Conservation (phyloP, 2,797 vertebrate genomes). For the Lithobates sylvaticus region DNA sequence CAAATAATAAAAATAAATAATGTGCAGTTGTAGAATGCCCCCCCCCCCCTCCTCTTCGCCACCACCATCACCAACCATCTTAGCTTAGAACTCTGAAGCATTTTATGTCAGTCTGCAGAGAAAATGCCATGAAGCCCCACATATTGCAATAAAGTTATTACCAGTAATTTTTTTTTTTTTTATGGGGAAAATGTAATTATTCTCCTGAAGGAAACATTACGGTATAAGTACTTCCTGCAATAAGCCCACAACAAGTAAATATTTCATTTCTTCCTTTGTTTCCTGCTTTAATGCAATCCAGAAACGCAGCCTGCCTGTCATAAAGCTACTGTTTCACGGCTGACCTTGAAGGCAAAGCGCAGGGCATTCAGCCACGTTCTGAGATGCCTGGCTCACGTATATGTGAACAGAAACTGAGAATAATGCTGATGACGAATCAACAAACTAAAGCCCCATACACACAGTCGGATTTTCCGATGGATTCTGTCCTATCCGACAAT, state of each 20-base stretch:
- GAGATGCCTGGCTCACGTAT: background rate
- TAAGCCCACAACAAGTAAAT: constrained; percentile 37
- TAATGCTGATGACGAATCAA: background rate
- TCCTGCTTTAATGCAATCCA: constrained; percentile 35
- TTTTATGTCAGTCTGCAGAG: background rate
- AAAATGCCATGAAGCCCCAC: background rate
- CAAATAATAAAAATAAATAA: too few species aligned
- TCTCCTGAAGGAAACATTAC: constrained; percentile 35
- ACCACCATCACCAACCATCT: too few species aligned
- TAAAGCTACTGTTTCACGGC: background rate
- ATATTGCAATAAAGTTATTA: background rate
- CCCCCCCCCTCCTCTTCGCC: too few species aligned
- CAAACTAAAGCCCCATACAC: too few species aligned
- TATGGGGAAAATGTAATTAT: constrained; percentile 61
- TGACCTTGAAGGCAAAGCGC: constrained; percentile 29
- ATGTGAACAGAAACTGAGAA: background rate
- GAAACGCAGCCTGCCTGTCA: background rate
- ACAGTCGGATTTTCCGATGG: too few species aligned
- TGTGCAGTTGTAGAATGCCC: too few species aligned
- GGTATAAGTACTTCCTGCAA: constrained; percentile 29
- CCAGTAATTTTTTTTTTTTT: constrained; percentile 7
- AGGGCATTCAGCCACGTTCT: background rate
- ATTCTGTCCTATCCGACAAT: too few species aligned
- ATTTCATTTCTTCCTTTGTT: constrained; percentile 39
- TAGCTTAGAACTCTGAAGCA: too few species aligned